A percentile compares a stretch with the other conserved stretches of the same genome.
phyloP scores from a whole-genome alignment of 2,113 vertebrate species.

The Erythrolamprus reginae region DNA sequence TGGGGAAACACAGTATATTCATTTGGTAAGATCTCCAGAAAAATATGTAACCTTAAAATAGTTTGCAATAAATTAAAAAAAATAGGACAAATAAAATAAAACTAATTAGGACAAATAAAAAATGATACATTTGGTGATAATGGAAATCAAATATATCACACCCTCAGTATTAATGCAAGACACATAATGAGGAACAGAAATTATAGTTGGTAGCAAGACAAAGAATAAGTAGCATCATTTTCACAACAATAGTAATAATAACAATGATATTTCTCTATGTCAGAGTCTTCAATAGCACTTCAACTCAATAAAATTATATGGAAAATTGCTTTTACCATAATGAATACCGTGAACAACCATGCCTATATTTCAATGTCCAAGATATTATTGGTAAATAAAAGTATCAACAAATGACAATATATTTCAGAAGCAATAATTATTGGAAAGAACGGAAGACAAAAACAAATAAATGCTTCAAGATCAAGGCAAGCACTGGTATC shows the following conservation, averaged over 20 bases:
- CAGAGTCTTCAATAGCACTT: not conserved
- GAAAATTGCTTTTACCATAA: not conserved
- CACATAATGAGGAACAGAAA: not conserved
- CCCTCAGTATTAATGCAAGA: not conserved
- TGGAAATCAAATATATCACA: not conserved
- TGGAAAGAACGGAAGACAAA: slow-evolving; percentile 10
- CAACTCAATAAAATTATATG: not conserved
- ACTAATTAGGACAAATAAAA: not conserved
- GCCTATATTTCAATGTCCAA: rapidly evolving
- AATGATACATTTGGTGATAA: not conserved
- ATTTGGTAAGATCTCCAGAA: not conserved
- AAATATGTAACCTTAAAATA: not conserved
- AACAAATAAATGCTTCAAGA: not conserved
- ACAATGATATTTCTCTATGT: not conserved
- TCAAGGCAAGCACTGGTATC: not conserved
- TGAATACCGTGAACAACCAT: not conserved
- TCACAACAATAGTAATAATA: not conserved
- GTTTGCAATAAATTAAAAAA: no score
- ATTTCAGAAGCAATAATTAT: not conserved
- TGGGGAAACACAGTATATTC: not conserved
- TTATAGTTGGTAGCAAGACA: not conserved
- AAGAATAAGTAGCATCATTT: not conserved
- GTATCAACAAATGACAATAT: not conserved
- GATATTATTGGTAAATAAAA: not conserved
- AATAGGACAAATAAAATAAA: not conserved